Base-by-base conservation (phyloP, 2,888 invertebrate genomes). In the Uloborus plumipes region DNA sequence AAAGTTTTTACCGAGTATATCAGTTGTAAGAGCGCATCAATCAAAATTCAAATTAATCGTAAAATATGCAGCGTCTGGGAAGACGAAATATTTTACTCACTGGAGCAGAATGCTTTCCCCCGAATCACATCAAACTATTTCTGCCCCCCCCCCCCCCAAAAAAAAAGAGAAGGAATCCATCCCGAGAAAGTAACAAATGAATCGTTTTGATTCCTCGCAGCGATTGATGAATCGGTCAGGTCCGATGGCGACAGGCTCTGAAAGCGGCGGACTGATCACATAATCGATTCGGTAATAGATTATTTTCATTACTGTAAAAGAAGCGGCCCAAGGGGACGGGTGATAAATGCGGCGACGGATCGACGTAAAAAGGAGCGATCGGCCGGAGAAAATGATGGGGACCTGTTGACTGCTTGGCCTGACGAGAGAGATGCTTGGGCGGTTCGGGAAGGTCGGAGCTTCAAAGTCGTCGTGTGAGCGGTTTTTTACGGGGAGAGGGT, bases 231-330 rank as follows among this genome's bases (percentile, higher is more conserved):
- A 81, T 81, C 55, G 80, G 62, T 65, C 64, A 58, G 58, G 65
- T 74, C 62, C 51, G 55, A 70, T 65, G 64, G 55, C 74, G 74
- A 65, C 80, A 79, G 79, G 70, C 26, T 66, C 74, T 74, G 39
- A 66, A 67, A 73, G 67, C 73, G 64, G 55, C 80, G 70, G 39
- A 39, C 80, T 81, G 80, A 81, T 81, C 80, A 74, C 58, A 75
- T 81, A 81, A 81, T 81, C 80, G 80, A 81, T 81, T 50, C 64
- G 31, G 80, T 81, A 81, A 81, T 81, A 81, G 80, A 81, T 81
- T 81, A 81, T 81, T 81, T 81, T 81, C 80, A 81, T 81, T 81
- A 81, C 80, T 62, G 74, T 80, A 80, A 80, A 80, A 80, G 79
- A 80, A 73, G 72, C 67, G 67, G 26, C 16, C 67, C 69, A 62